Evolutionary conservation across 2,888 invertebrate species (phyloP).

Genomic region (Thalpophila matura): DNA sequence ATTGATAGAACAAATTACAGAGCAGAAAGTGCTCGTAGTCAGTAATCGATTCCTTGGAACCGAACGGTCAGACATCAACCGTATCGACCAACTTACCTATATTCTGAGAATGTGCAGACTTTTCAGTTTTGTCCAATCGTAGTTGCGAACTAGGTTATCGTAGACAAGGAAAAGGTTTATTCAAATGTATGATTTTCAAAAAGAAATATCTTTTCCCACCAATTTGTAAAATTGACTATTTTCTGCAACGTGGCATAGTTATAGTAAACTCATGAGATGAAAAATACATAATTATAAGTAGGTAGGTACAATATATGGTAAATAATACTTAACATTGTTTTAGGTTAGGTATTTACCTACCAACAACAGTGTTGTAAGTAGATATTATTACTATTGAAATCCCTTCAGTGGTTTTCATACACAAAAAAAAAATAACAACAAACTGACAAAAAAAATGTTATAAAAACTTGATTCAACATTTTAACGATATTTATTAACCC

Average conservation of each 20-base stretch:
- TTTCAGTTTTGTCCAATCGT: conserved; percentile 1
- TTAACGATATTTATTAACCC: not conserved
- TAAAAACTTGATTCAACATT: too few species aligned
- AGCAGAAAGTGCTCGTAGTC: not conserved
- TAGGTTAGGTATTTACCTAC: not conserved
- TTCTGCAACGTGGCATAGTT: not conserved
- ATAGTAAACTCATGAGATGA: not conserved
- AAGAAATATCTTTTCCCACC: conserved; percentile 6
- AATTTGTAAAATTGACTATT: conserved; percentile 1
- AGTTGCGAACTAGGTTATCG: conserved; percentile 36
- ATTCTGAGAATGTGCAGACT: conserved; percentile 21
- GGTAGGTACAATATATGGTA: too few species aligned
- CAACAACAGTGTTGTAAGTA: not conserved
- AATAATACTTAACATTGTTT: not conserved
- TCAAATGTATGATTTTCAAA: conserved; percentile 22
- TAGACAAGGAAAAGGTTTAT: conserved; percentile 23
- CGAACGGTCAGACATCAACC: not conserved
- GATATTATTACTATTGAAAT: too few species aligned
- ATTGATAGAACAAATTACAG: conserved; percentile 27
- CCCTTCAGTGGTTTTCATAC: not conserved
- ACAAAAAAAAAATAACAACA: too few species aligned
- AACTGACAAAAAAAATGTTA: not conserved
- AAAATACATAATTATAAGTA: too few species aligned
- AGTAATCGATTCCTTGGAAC: conserved; percentile 38
- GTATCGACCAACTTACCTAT: conserved; percentile 8